Base-by-base conservation (phyloP, 2,888 invertebrate species). In the Lithophane semibrunnea region DNA sequence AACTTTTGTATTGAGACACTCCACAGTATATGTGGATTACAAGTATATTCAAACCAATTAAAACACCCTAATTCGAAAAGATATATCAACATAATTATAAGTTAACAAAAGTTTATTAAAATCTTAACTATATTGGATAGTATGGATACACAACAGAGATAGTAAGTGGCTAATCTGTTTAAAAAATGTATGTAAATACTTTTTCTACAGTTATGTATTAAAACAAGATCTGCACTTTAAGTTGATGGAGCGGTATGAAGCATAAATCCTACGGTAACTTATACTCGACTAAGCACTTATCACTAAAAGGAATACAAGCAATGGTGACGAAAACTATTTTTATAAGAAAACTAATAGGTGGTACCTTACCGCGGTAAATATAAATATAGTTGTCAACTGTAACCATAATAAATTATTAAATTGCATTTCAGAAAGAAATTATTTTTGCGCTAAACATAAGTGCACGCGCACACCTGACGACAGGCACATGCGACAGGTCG, bases 211-310 rank as follows among this genome's bases (percentile, higher is more conserved):
- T 47, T 54, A 29, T 29, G 21, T 67, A 18, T n/a, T 49, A n/a
- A 29, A 63, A n/a, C n/a, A 49, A n/a, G 29, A 3, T 75, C 24
- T 42, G 65, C n/a, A 56, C 44, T 78, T 82, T 12, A 79, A 61
- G 58, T 64, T 80, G 84, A 80, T 80, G 72, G 79, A 80, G 83
- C 47, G 84, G 44, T 68, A 37, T 66, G 29, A n/a, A 61, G 66
- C n/a, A 54, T 77, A 68, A 49, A 63, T 71, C 18, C 18, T n/a
- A 29, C 52, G 13, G 13, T 67, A 60, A 71, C 79, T 64, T 52
- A 47, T 68, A 80, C 79, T 63, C 18, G 67, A 71, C 18, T 71
- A 47, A 83, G 79, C 80, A 80, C 80, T 80, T 80, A 80, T 47
- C 72, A 52, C 47, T 79, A 64, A 79, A 83, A 83, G 52, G 61